A percentile compares a stretch with the other conserved stretches of the same genome.
These are phyloP conservation scores for Tokudaia tokunoshimensis DNA, from an alignment of 2,797 vertebrate species.

Conservation along the genomic window DNA sequence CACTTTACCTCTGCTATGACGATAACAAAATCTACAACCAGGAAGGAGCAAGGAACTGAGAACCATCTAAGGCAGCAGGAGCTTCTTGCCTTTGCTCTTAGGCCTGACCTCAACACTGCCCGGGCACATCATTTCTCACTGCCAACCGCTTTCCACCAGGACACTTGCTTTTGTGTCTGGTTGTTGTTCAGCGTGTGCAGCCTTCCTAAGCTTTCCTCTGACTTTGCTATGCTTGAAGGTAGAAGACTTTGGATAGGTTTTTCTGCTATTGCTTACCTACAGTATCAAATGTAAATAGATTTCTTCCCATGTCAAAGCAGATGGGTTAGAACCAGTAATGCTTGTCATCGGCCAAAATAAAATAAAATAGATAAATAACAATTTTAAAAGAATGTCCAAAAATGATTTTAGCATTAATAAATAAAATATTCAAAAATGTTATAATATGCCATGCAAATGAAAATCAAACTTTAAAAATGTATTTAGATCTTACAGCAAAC, in stretches of 20 bases:
- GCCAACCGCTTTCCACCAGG: neutral
- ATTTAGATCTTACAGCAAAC: neutral
- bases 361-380: slow-evolving; percentile 56
- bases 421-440: slow-evolving; percentile 52
- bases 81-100: neutral
- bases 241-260: neutral
- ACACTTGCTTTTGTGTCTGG: neutral
- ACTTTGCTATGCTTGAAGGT: neutral
- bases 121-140: neutral
- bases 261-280: slow-evolving; percentile 55
- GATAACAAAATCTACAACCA: slow-evolving; percentile 23
- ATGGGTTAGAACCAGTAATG: slow-evolving; percentile 38
- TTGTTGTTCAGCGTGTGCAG: neutral
- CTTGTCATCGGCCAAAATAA: slow-evolving; percentile 24
- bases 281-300: slow-evolving; percentile 47
- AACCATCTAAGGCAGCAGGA: neutral
- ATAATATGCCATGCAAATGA: slow-evolving; percentile 30
- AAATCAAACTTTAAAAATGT: slow-evolving; percentile 18
- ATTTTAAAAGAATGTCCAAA: slow-evolving; percentile 46
- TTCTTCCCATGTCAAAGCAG: slow-evolving; percentile 62
- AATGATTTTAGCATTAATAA: slow-evolving; percentile 1
- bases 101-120: neutral
- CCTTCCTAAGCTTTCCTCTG: neutral
- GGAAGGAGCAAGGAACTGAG: neutral
- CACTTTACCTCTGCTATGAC: neutral